phyloP scores from a whole-genome alignment of 1,140 invertebrate species.

The Thrips palmi region DNA sequence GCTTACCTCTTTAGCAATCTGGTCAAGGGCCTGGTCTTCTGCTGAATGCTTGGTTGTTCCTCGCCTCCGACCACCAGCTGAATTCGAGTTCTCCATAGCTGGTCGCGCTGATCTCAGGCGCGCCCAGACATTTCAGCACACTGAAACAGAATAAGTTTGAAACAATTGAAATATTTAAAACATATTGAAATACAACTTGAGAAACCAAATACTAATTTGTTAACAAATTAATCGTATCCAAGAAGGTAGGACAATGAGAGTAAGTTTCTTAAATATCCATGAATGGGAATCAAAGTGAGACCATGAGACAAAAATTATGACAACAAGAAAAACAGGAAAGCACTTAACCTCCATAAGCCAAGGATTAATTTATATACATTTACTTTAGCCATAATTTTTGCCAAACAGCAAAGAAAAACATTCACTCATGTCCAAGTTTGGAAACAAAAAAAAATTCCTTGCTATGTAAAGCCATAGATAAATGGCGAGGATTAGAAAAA shows the following conservation, averaged over 20 bases:
- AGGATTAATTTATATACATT: too few relatives aligned
- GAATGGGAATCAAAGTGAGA: background rate
- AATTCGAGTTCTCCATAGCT: constrained; percentile 23
- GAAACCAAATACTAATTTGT: background rate
- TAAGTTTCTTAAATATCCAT: background rate
- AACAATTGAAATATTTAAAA: background rate
- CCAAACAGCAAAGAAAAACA: too few relatives aligned
- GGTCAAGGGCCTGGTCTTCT: constrained; percentile 74
- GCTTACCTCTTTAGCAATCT: constrained; percentile 74
- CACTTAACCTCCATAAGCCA: too few relatives aligned
- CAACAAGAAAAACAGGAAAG: too few relatives aligned
- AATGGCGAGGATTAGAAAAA: too few relatives aligned
- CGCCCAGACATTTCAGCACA: background rate
- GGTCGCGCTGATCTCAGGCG: background rate
- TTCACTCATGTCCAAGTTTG: too few relatives aligned
- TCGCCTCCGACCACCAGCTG: constrained; percentile 46
- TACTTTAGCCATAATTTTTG: too few relatives aligned
- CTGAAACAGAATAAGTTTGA: background rate
- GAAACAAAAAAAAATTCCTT: too few relatives aligned
- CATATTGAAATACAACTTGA: background rate
- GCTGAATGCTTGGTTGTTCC: constrained; percentile 52
- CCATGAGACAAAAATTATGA: background rate
- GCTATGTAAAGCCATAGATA: too few relatives aligned
- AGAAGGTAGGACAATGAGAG: background rate
- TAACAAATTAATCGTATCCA: background rate